These are phyloP conservation scores for Vanessa tameamea DNA, from an alignment of 1,140 invertebrate species.

Conservation along the genomic window DNA sequence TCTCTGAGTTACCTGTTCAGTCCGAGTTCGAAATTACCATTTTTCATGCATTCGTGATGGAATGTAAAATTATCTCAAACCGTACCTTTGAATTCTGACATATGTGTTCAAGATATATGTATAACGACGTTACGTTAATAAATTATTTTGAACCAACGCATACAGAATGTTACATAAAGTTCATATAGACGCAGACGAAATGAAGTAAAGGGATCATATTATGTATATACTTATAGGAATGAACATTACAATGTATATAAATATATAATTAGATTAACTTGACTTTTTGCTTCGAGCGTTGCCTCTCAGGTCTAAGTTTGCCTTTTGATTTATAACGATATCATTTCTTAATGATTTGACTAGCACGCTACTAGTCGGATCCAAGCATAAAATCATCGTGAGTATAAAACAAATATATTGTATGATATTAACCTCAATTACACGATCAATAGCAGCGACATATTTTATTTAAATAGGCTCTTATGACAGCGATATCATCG, in stretches of 20 bases:
- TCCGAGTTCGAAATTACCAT: slow-evolving; percentile 30
- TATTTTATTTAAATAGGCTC: too few relatives aligned
- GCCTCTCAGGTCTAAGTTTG: too few relatives aligned
- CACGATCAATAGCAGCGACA: too few relatives aligned
- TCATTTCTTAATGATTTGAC: too few relatives aligned
- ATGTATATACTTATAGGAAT: background rate
- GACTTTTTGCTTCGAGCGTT: too few relatives aligned
- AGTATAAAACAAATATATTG: too few relatives aligned
- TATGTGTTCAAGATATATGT: background rate
- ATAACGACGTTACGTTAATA: background rate
- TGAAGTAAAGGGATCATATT: background rate
- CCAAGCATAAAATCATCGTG: too few relatives aligned
- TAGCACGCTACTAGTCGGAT: too few relatives aligned
- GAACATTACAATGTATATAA: background rate
- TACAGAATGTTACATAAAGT: background rate
- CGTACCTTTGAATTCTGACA: background rate
- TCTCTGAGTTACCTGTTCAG: slow-evolving; percentile 15
- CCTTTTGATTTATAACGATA: too few relatives aligned
- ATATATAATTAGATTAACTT: too few relatives aligned
- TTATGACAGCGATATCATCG: too few relatives aligned
- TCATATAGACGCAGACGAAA: background rate
- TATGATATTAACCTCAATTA: too few relatives aligned
- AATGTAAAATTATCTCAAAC: slow-evolving; percentile 25
- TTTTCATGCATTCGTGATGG: slow-evolving; percentile 36
- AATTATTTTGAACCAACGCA: background rate